Evolutionary conservation across 1,140 invertebrate species (phyloP).

Genomic region (Listronotus bonariensis): DNA sequence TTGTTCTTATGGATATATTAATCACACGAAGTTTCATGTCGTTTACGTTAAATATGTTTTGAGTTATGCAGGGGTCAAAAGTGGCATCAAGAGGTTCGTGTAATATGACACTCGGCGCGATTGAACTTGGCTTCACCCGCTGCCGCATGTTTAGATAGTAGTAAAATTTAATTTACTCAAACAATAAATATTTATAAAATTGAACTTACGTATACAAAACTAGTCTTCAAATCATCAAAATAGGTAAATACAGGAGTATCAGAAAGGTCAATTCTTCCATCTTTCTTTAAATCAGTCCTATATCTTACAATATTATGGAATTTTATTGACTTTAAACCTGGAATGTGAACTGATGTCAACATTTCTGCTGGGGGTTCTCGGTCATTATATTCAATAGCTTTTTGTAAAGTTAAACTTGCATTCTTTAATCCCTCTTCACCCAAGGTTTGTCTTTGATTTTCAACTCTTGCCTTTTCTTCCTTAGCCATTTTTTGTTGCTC

Average conservation of each 20-base stretch:
- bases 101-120: too few relatives aligned
- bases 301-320: constrained; percentile 71
- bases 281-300: constrained; percentile 60
- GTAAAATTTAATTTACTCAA: not conserved
- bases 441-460: constrained; percentile 65
- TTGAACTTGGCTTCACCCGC: too few relatives aligned
- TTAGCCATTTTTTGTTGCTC: constrained; percentile 62
- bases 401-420: constrained; percentile 65
- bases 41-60: too few relatives aligned
- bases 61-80: too few relatives aligned
- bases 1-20: too few relatives aligned
- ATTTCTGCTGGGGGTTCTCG: constrained; percentile 71
- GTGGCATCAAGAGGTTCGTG: too few relatives aligned
- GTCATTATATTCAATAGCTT: constrained; percentile 78
- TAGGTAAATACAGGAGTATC: constrained; percentile 76
- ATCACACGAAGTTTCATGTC: too few relatives aligned
- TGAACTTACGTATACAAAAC: constrained; percentile 81
- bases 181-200: constrained; percentile 7
- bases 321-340: constrained; percentile 68
- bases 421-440: constrained; percentile 71
- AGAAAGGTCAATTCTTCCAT: constrained; percentile 65
- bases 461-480: constrained; percentile 70
- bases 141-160: too few relatives aligned
- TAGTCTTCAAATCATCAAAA: constrained; percentile 79
- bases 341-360: constrained; percentile 71